Percentiles rank a stretch among this genome's conserved stretches.
Conservation (phyloP, 1,140 invertebrate genomes). For the Heliconius melpomene region DNA sequence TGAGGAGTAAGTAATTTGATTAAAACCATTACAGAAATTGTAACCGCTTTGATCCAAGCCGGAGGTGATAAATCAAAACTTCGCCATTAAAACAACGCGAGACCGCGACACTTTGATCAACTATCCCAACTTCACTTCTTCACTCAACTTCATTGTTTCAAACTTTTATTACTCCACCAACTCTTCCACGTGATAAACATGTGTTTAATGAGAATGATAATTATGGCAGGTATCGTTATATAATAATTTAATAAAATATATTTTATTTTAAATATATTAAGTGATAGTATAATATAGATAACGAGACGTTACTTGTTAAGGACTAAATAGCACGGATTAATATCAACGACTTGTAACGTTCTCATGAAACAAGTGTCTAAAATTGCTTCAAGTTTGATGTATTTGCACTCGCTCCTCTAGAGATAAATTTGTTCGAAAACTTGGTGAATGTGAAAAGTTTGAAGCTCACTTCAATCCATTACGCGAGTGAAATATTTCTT, state of each 20-base stretch:
- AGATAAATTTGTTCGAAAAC: slow-evolving; percentile 80
- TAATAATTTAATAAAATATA: not conserved
- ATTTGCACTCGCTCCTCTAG: slow-evolving; percentile 74
- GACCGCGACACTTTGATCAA: slow-evolving; percentile 53
- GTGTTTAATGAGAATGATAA: not conserved
- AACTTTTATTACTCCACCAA: slow-evolving; percentile 59
- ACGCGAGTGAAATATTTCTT: slow-evolving; percentile 81
- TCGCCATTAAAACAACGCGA: slow-evolving; percentile 65
- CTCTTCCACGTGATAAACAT: slow-evolving; percentile 42
- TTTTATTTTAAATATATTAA: not conserved
- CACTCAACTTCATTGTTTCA: slow-evolving; percentile 62
- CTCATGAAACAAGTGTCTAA: slow-evolving; percentile 75
- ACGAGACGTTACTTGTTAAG: not conserved
- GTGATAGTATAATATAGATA: not conserved
- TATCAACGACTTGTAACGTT: slow-evolving; percentile 62
- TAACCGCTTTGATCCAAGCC: slow-evolving; percentile 42
- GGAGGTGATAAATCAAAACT: slow-evolving; percentile 69
- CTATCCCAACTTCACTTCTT: slow-evolving; percentile 58
- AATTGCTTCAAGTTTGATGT: slow-evolving; percentile 80
- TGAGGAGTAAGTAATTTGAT: slow-evolving; percentile 25
- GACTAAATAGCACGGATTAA: slow-evolving; percentile 19
- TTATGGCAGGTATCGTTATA: not conserved
- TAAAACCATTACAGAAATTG: slow-evolving; percentile 46
- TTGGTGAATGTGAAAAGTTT: slow-evolving; percentile 80
- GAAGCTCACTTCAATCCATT: slow-evolving; percentile 80